phyloP scores from a whole-genome alignment of 2,113 vertebrate species.

The Scophthalmus maximus region DNA sequence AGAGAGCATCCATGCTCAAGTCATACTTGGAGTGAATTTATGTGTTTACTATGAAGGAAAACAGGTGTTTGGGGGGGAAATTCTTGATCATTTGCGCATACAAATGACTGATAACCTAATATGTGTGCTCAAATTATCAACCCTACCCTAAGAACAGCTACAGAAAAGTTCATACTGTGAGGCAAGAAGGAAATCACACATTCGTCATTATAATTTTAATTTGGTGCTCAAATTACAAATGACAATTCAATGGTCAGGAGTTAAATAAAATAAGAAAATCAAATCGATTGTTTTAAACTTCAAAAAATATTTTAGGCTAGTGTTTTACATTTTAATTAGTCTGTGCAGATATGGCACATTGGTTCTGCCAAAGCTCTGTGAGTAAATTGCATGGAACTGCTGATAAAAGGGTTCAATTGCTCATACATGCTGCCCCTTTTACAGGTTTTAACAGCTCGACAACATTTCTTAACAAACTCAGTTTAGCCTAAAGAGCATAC shows the following conservation, averaged over 20 bases:
- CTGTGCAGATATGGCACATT: background rate
- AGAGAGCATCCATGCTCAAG: slow-evolving; percentile 19
- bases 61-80: too few species aligned
- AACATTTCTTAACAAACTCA: slow-evolving; percentile 14
- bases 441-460: slow-evolving; percentile 13
- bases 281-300: slow-evolving; percentile 33
- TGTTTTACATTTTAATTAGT: slow-evolving; percentile 17
- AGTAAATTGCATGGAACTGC: background rate
- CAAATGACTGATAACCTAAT: slow-evolving; percentile 2
- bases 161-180: background rate
- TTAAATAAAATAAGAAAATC: slow-evolving; percentile 41
- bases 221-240: slow-evolving; percentile 40
- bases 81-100: background rate
- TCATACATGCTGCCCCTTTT: slow-evolving; percentile 1
- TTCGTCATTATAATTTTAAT: slow-evolving; percentile 48
- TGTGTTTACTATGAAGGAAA: too few species aligned
- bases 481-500: slow-evolving; percentile 10
- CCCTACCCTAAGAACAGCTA: background rate
- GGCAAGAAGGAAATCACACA: background rate
- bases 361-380: background rate
- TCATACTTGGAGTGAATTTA: background rate
- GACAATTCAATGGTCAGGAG: slow-evolving; percentile 28
- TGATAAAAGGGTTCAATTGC: slow-evolving; percentile 12
- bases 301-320: too few species aligned
- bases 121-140: background rate